phyloP scores from a whole-genome alignment of 2,888 invertebrate species.

The Amphipoea oculea region DNA sequence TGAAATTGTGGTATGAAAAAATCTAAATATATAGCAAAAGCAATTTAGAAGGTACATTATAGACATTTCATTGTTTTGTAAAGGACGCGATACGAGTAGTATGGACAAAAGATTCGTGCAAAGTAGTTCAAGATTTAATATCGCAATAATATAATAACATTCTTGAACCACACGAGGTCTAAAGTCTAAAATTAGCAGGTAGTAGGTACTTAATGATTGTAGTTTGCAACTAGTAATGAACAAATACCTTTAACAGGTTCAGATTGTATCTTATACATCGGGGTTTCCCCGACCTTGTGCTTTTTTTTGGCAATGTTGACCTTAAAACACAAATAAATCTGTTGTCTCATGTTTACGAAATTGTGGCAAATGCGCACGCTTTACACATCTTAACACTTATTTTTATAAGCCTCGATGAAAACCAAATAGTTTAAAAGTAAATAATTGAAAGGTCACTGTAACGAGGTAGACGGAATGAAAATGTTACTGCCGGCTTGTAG shows the following conservation, averaged over 20 bases:
- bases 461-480: conserved; percentile 47
- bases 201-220: conserved; percentile 16
- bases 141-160: conserved; percentile 43
- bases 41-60: neutral
- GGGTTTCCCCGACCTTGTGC: conserved; percentile 73
- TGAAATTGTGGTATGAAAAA: neutral
- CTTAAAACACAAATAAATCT: conserved; percentile 36
- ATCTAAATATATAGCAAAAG: neutral
- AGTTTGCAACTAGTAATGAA: conserved; percentile 34
- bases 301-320: conserved; percentile 52
- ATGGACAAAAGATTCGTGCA: conserved; percentile 22
- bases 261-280: conserved; percentile 54
- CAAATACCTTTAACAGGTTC: conserved; percentile 56
- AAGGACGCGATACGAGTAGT: conserved; percentile 2
- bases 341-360: conserved; percentile 47
- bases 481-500: conserved; percentile 19
- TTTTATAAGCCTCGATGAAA: conserved; percentile 38
- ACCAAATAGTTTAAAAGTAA: conserved; percentile 41
- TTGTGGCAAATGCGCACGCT: conserved; percentile 7
- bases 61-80: conserved; percentile 12
- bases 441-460: conserved; percentile 36
- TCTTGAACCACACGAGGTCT: conserved; percentile 43
- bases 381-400: conserved; percentile 38
- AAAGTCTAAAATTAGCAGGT: conserved; percentile 36
- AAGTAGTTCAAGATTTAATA: conserved; percentile 45